Percentiles rank a stretch among this genome's conserved stretches.
phyloP scores from a whole-genome alignment of 2,888 invertebrate genomes.

The Argyresthia albistria region DNA sequence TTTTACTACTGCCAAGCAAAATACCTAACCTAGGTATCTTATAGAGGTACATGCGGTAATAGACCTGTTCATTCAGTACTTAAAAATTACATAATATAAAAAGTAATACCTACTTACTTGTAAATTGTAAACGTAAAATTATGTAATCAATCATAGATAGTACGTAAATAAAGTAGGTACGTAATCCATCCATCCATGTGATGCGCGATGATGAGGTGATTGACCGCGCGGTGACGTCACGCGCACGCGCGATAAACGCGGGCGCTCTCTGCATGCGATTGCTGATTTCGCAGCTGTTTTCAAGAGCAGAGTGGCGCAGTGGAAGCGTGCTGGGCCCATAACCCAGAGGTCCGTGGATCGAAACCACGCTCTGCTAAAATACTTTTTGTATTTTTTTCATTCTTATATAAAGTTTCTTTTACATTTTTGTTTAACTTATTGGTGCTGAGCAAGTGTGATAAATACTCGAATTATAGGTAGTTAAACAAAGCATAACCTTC shows the following conservation, averaged over 20 bases:
- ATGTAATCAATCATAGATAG: not conserved
- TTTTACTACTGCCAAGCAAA: too few species aligned
- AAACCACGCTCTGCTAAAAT: slow-evolving; percentile 84
- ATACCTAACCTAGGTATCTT: too few species aligned
- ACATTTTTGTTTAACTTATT: too few species aligned
- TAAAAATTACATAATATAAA: too few species aligned
- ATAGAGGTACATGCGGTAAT: too few species aligned
- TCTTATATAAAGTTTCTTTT: too few species aligned
- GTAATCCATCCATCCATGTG: slow-evolving; percentile 8
- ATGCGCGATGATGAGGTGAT: not conserved
- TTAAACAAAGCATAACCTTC: too few species aligned
- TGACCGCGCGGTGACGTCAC: slow-evolving; percentile 21
- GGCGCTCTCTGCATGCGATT: slow-evolving; percentile 8
- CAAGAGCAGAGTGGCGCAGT: slow-evolving; percentile 84
- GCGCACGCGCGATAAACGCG: slow-evolving; percentile 16
- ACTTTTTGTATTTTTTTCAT: slow-evolving; percentile 19
- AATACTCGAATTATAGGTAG: too few species aligned
- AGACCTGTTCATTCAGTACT: too few species aligned
- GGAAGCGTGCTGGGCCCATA: slow-evolving; percentile 89
- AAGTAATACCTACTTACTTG: too few species aligned
- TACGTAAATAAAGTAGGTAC: not conserved
- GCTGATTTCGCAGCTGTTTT: slow-evolving; percentile 45
- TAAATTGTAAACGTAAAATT: not conserved
- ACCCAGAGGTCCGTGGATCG: slow-evolving; percentile 94
- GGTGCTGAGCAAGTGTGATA: too few species aligned